These are phyloP conservation scores for Listrodromus nycthemerus DNA, from an alignment of 2,888 invertebrate species.

Conservation along the genomic window DNA sequence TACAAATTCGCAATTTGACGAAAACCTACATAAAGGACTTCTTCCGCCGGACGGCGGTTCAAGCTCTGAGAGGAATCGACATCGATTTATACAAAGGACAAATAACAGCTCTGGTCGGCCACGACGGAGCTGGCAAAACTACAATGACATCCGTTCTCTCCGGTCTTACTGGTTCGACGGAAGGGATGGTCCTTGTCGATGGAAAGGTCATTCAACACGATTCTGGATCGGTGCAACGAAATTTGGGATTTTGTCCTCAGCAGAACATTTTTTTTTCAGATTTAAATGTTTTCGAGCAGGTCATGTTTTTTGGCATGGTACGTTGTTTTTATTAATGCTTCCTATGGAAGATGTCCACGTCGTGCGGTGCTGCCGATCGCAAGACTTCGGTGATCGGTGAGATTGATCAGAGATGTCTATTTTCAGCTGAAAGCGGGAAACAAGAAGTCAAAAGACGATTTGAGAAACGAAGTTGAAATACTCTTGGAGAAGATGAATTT, in stretches of 20 bases:
- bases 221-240: slow-evolving; percentile 88
- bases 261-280: slow-evolving; percentile 94
- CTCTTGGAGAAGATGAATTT: slow-evolving; percentile 88
- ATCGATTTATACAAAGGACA: slow-evolving; percentile 92
- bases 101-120: slow-evolving; percentile 93
- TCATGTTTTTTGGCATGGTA: slow-evolving; percentile 93
- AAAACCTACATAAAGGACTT: slow-evolving; percentile 80
- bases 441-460: slow-evolving; percentile 81
- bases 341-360: background rate
- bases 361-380: too few species aligned
- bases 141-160: slow-evolving; percentile 97
- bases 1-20: slow-evolving; percentile 85
- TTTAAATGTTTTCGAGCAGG: slow-evolving; percentile 93
- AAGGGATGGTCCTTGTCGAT: slow-evolving; percentile 90
- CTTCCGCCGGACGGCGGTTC: slow-evolving; percentile 74
- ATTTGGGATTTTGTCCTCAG: slow-evolving; percentile 96
- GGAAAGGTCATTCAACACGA: slow-evolving; percentile 90
- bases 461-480: slow-evolving; percentile 85
- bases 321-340: slow-evolving; percentile 67
- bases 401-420: background rate
- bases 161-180: slow-evolving; percentile 90
- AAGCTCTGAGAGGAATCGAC: slow-evolving; percentile 81
- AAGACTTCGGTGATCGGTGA: too few species aligned
- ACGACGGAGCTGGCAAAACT: slow-evolving; percentile 97
- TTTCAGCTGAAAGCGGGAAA: slow-evolving; percentile 88